phyloP scores from a whole-genome alignment of 2,797 vertebrate genomes.

The Pelochelys cantorii region DNA sequence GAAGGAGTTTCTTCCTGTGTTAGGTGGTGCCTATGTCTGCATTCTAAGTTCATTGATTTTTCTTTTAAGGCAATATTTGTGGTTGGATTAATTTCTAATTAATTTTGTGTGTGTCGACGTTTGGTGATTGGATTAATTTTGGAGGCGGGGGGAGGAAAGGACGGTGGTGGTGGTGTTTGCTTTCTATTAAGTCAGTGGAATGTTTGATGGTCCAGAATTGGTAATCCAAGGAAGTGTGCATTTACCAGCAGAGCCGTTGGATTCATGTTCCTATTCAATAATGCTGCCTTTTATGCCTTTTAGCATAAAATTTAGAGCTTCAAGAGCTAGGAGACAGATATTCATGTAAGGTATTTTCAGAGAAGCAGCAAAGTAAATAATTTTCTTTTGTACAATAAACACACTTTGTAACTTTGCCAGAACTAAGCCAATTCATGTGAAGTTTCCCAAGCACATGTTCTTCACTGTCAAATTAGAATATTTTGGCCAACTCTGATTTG shows the following conservation, averaged over 20 bases:
- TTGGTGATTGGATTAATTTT: not conserved
- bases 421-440: not conserved
- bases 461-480: rapidly evolving
- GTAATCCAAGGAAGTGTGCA: not conserved
- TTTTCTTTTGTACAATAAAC: not conserved
- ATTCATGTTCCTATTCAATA: not conserved
- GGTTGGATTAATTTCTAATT: conserved; percentile 12
- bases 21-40: not conserved
- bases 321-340: not conserved
- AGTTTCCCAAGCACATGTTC: not conserved
- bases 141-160: not conserved
- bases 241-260: rapidly evolving
- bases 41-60: not conserved
- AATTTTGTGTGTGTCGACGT: conserved; percentile 7
- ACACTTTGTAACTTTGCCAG: rapidly evolving
- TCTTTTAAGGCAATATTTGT: not conserved
- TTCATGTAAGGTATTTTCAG: not conserved
- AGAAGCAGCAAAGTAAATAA: not conserved
- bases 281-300: not conserved
- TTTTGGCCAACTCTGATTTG: not conserved
- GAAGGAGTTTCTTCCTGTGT: not conserved
- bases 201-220: rapidly evolving
- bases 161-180: not conserved
- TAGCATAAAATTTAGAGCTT: not conserved
- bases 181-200: conserved; percentile 5